These are phyloP conservation scores for Panzeria rudis DNA, from an alignment of 2,888 invertebrate genomes.

Conservation along the genomic window DNA sequence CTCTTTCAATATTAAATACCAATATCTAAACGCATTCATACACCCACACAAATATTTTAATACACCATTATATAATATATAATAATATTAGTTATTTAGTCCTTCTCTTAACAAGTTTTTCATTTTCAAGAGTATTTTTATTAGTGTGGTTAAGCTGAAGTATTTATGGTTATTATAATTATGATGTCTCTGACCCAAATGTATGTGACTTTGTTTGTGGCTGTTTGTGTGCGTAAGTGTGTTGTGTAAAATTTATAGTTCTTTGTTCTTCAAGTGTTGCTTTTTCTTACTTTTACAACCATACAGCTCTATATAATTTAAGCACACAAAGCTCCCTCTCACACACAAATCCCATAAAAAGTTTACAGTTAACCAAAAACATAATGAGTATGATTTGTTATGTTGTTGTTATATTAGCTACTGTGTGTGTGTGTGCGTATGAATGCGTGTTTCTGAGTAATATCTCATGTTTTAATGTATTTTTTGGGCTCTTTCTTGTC, in stretches of 20 bases:
- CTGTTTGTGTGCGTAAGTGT: not conserved
- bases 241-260: conserved; percentile 58
- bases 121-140: conserved; percentile 18
- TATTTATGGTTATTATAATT: conserved; percentile 71
- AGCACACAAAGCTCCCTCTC: not conserved
- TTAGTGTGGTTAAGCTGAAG: conserved; percentile 48
- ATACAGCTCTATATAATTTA: too few species aligned
- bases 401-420: not conserved
- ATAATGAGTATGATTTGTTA: conserved; percentile 56
- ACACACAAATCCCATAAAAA: conserved; percentile 6
- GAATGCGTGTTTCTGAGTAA: conserved; percentile 45
- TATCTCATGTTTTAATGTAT: conserved; percentile 38
- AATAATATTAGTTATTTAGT: conserved; percentile 9
- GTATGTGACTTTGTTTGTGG: conserved; percentile 5
- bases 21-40: not conserved
- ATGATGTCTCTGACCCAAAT: conserved; percentile 78
- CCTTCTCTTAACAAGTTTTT: not conserved
- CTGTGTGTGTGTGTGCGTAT: conserved; percentile 2
- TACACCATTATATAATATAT: not conserved
- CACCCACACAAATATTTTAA: not conserved
- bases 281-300: not conserved
- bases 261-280: conserved; percentile 50
- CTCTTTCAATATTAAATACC: conserved; percentile 2
- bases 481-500: conserved; percentile 1
- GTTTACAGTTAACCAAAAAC: conserved; percentile 10